Percentiles rank a stretch among this genome's conserved stretches.
Conservation (phyloP, 35 echinoderm and acorn worm genomes). For the Apostichopus californicus region DNA sequence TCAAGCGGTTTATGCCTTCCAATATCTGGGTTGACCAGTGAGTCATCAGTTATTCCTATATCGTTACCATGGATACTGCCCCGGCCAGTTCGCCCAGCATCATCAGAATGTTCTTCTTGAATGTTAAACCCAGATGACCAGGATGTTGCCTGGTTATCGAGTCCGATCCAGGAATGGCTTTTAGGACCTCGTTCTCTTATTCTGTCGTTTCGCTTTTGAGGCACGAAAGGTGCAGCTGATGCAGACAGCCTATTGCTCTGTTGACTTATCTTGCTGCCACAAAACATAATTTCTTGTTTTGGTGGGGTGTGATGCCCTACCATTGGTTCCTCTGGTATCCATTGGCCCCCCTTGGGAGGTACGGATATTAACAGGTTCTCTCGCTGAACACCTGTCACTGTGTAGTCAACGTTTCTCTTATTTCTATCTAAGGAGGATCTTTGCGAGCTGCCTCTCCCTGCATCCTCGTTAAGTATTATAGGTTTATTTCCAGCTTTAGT, state of each 20-base stretch:
- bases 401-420: background rate
- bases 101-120: background rate
- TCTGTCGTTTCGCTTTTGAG: background rate
- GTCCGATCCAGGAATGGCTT: background rate
- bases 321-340: background rate
- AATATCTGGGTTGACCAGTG: background rate
- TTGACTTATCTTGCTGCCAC: background rate
- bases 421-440: background rate
- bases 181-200: too few species aligned
- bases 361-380: background rate
- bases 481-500: background rate
- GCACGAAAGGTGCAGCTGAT: background rate
- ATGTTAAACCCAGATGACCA: conserved; percentile 7
- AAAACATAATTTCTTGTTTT: background rate
- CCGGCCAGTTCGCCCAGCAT: background rate
- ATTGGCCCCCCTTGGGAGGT: background rate
- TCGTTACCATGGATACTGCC: background rate
- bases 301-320: background rate
- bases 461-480: background rate
- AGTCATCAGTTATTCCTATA: background rate
- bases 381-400: background rate
- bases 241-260: background rate
- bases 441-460: background rate
- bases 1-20: background rate
- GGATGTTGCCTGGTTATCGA: background rate